A percentile compares a stretch with the other conserved stretches of the same genome.
Evolutionary conservation across 1,140 invertebrate genomes (phyloP).

Genomic region (Babylonia areolata): DNA sequence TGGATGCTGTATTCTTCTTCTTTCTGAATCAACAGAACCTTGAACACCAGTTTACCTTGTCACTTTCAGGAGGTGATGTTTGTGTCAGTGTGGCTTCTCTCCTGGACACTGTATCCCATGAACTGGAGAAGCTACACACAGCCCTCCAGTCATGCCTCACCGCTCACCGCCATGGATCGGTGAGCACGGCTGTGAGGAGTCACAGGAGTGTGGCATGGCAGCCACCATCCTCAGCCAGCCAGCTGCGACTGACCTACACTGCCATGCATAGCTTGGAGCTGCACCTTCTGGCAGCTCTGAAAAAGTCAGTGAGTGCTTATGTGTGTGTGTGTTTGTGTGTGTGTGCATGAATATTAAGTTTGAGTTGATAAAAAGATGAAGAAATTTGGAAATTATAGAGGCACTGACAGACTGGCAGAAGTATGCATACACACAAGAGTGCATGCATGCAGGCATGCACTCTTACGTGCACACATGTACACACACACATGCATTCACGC

Average conservation of each 20-base stretch:
- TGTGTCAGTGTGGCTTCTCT: neutral
- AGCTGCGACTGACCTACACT: neutral
- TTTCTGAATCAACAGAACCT: no score
- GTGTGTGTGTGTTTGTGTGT: neutral
- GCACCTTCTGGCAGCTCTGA: slow-evolving; percentile 31
- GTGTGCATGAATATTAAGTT: neutral
- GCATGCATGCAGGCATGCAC: no score
- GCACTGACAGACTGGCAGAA: no score
- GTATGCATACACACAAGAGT: no score
- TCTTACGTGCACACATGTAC: no score
- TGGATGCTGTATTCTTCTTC: no score
- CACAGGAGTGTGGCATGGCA: neutral
- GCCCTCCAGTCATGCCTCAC: slow-evolving; percentile 11
- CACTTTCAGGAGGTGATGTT: neutral
- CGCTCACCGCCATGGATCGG: slow-evolving; percentile 16
- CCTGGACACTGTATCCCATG: neutral
- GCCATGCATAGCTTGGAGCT: slow-evolving; percentile 33
- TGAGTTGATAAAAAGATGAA: neutral
- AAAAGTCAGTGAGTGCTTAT: slow-evolving; percentile 8
- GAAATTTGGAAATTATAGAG: neutral
- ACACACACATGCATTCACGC: no score
- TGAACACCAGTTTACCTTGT: neutral
- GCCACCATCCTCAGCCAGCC: neutral
- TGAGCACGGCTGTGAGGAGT: neutral
- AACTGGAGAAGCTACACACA: neutral